Conservation (phyloP, 1,140 invertebrate species). For the Drosophila mojavensis region DNA sequence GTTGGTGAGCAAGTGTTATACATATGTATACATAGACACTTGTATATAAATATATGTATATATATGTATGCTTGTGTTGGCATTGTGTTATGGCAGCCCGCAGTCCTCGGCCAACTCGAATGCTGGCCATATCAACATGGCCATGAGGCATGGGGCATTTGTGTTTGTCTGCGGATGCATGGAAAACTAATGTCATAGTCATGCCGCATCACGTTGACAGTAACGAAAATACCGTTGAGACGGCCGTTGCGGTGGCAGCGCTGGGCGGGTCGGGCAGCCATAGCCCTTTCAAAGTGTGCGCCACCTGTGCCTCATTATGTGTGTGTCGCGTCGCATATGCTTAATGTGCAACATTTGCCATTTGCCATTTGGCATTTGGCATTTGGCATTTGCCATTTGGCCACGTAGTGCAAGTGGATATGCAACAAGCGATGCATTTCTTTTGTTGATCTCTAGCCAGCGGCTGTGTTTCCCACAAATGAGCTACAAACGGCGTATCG, state of each 20-base stretch:
- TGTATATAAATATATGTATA: too few relatives aligned
- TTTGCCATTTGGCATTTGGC: constrained; percentile 28
- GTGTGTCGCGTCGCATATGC: constrained; percentile 14
- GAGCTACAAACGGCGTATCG: constrained; percentile 21
- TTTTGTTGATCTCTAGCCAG: constrained; percentile 32
- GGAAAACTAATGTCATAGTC: constrained; percentile 73
- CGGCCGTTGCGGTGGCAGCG: constrained; percentile 9
- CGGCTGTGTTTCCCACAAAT: constrained; percentile 18
- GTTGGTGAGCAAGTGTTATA: too few relatives aligned
- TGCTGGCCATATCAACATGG: not conserved
- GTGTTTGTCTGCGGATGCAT: constrained; percentile 35
- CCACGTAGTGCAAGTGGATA: constrained; percentile 2
- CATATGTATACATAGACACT: too few relatives aligned
- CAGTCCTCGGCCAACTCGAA: not conserved
- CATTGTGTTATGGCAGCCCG: not conserved
- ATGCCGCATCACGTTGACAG: constrained; percentile 68
- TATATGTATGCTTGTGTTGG: not conserved
- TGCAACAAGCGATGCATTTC: constrained; percentile 53
- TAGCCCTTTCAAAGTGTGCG: not conserved
- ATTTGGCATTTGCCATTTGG: constrained; percentile 27
- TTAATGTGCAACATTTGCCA: constrained; percentile 30
- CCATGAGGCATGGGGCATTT: not conserved
- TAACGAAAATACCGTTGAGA: constrained; percentile 67
- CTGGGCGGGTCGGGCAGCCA: too few relatives aligned
- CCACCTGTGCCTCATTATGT: constrained; percentile 11